Conservation (phyloP, 2,113 vertebrate species). For the Dicentrarchus labrax region DNA sequence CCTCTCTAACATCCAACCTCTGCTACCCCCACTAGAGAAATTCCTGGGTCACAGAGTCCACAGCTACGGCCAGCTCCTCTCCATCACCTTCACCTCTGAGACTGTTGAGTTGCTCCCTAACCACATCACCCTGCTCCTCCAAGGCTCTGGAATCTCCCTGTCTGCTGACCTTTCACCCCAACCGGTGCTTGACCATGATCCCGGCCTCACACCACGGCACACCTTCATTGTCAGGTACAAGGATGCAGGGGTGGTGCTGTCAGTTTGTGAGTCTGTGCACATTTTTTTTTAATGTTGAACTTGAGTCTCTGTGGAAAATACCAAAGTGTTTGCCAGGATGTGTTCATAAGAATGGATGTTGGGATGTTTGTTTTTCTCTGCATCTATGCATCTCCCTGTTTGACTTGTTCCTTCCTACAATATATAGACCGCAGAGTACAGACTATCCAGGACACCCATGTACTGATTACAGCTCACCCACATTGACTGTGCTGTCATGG, state of each 20-base stretch:
- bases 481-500: conserved; percentile 48
- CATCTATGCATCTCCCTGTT: conserved; percentile 21
- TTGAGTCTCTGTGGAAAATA: conserved; percentile 30
- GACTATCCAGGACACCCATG: conserved; percentile 47
- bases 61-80: conserved; percentile 90
- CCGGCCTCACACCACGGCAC: conserved; percentile 24
- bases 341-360: conserved; percentile 28
- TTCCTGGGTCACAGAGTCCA: conserved; percentile 88
- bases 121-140: conserved; percentile 83
- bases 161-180: conserved; percentile 66
- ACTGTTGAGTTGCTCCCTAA: conserved; percentile 55
- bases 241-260: conserved; percentile 5
- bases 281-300: conserved; percentile 7
- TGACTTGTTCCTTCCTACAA: conserved; percentile 24
- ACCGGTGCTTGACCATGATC: conserved; percentile 6
- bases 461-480: conserved; percentile 57
- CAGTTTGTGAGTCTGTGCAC: conserved; percentile 16
- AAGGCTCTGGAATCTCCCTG: conserved; percentile 84
- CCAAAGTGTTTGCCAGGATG: conserved; percentile 26
- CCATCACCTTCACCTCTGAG: conserved; percentile 84
- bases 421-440: conserved; percentile 42
- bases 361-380: conserved; percentile 45
- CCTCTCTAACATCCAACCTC: conserved; percentile 38
- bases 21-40: conserved; percentile 80
- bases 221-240: conserved; percentile 82